Evolutionary conservation across 2,797 vertebrate genomes (phyloP).

Genomic region (Tauraco hartlaubi): DNA sequence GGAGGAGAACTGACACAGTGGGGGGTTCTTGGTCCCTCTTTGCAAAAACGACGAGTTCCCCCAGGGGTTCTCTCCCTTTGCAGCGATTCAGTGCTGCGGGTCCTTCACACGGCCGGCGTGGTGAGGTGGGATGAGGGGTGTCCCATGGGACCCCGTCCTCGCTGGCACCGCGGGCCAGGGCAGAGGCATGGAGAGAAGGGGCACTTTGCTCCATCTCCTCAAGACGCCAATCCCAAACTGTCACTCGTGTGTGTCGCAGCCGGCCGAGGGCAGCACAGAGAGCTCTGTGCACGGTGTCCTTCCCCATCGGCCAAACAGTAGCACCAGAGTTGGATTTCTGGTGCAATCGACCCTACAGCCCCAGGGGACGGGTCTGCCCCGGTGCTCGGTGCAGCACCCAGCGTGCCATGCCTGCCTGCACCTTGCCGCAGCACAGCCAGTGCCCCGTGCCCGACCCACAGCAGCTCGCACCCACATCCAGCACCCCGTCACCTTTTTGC

Average conservation of each 20-base stretch:
- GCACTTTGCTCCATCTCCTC: background rate
- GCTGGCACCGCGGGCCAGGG: background rate
- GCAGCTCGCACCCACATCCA: background rate
- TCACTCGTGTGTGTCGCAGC: rapidly evolving
- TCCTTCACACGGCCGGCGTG: background rate
- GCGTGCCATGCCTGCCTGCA: rapidly evolving
- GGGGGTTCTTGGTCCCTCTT: background rate
- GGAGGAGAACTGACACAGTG: background rate
- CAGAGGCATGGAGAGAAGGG: background rate
- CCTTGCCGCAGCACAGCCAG: rapidly evolving
- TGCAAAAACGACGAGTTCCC: background rate
- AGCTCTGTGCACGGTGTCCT: background rate
- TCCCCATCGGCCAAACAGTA: rapidly evolving
- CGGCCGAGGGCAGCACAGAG: background rate
- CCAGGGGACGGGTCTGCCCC: background rate
- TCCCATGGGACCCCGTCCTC: rapidly evolving
- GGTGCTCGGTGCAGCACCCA: background rate
- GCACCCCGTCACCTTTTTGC: background rate
- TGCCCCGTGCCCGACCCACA: background rate
- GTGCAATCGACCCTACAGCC: rapidly evolving
- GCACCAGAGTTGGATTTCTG: background rate
- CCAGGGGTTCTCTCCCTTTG: background rate
- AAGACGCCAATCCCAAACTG: background rate
- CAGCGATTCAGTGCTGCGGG: rapidly evolving
- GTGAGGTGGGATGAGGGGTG: background rate